These are phyloP conservation scores for Drosophila nigricruria DNA, from an alignment of 2,888 invertebrate genomes.

Conservation along the genomic window DNA sequence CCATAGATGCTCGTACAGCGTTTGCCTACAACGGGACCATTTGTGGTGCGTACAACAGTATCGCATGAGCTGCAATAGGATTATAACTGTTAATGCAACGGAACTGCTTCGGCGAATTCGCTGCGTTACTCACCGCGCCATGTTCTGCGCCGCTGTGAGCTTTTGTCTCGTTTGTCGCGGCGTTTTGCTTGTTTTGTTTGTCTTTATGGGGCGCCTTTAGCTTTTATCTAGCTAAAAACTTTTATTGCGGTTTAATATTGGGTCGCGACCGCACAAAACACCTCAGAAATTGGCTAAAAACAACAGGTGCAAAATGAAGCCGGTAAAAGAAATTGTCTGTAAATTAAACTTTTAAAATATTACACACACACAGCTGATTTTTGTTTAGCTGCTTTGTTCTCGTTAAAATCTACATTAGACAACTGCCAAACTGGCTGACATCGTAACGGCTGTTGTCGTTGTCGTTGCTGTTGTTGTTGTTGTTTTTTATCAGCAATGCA, in stretches of 20 bases:
- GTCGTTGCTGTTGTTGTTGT: background rate
- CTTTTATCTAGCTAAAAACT: conserved; percentile 41
- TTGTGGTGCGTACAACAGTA: conserved; percentile 58
- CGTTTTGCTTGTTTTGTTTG: background rate
- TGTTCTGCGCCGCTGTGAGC: conserved; percentile 31
- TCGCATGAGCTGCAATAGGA: conserved; percentile 7
- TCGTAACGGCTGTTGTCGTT: conserved; percentile 1
- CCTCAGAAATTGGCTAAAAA: background rate
- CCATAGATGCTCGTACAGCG: conserved; percentile 66
- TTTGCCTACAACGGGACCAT: conserved; percentile 78
- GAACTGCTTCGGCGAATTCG: background rate
- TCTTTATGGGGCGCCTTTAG: background rate
- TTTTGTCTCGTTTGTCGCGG: background rate
- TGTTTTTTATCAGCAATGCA: conserved; percentile 25
- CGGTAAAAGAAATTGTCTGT: background rate
- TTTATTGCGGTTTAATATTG: conserved; percentile 33
- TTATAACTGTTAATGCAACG: background rate
- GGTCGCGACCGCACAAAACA: conserved; percentile 23
- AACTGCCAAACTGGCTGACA: background rate
- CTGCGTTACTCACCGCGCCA: conserved; percentile 46
- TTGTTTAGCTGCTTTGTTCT: conserved; percentile 31
- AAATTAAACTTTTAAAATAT: background rate
- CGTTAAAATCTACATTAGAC: background rate
- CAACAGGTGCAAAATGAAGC: conserved; percentile 1
- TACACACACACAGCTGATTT: conserved; percentile 43